phyloP scores from a whole-genome alignment of 2,888 invertebrate genomes.

The Acanthosoma haemorrhoidale region DNA sequence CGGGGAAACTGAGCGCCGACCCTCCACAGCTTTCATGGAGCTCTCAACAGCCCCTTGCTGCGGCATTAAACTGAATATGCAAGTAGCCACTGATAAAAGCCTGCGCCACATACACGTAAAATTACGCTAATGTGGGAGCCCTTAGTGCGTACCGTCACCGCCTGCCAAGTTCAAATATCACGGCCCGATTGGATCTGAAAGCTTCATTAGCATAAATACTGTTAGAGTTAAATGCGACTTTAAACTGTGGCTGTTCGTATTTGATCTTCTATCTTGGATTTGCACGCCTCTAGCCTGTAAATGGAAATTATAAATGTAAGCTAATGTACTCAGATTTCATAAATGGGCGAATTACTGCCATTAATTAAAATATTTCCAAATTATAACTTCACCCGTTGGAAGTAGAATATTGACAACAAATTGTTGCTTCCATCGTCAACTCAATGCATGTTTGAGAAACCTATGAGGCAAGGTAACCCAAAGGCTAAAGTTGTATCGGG shows the following conservation, averaged over 20 bases:
- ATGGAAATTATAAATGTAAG: too few species aligned
- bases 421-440: too few species aligned
- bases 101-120: background rate
- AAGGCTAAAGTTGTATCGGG: too few species aligned
- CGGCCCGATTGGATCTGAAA: background rate
- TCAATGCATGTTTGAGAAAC: too few species aligned
- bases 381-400: too few species aligned
- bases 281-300: background rate
- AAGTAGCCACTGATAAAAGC: background rate
- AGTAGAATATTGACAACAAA: too few species aligned
- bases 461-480: too few species aligned
- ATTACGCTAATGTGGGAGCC: background rate
- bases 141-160: background rate
- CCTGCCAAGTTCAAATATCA: background rate
- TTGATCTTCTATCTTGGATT: background rate
- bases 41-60: background rate
- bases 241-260: background rate
- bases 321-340: too few species aligned
- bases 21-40: too few species aligned
- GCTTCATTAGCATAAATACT: conserved; percentile 1
- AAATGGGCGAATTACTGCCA: too few species aligned
- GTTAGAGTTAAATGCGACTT: background rate
- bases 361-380: too few species aligned
- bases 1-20: background rate
- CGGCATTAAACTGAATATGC: conserved; percentile 4